Conservation (phyloP, 2,888 invertebrate genomes). For the Drosophila fungiperda region DNA sequence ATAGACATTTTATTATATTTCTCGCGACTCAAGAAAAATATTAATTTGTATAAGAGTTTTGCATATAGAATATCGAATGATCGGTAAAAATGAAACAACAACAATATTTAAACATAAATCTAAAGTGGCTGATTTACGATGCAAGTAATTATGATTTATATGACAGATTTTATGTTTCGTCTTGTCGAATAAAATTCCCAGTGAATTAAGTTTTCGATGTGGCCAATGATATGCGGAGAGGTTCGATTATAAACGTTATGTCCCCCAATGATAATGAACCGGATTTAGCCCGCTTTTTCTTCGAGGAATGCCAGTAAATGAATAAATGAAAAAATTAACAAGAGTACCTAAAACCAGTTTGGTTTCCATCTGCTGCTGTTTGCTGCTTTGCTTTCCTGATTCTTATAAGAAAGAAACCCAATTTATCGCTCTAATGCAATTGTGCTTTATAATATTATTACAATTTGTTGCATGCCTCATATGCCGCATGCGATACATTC, state of each 20-base stretch:
- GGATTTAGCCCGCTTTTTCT: conserved; percentile 32
- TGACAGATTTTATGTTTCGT: not conserved
- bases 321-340: conserved; percentile 26
- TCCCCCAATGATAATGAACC: conserved; percentile 23
- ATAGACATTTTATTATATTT: not conserved
- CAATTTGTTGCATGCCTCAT: conserved; percentile 60
- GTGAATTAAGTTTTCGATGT: not conserved
- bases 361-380: conserved; percentile 2
- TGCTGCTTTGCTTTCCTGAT: not conserved
- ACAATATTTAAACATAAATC: not conserved
- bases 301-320: conserved; percentile 42
- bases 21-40: not conserved
- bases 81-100: not conserved
- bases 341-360: conserved; percentile 56
- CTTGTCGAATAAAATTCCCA: not conserved
- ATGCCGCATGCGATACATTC: conserved; percentile 64
- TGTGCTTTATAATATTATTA: conserved; percentile 32
- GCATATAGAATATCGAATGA: not conserved
- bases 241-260: conserved; percentile 25
- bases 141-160: conserved; percentile 6
- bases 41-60: not conserved
- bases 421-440: conserved; percentile 66
- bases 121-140: not conserved
- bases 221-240: conserved; percentile 22
- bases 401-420: conserved; percentile 25